Evolutionary conservation across 1,140 invertebrate species (phyloP).

Genomic region (Vanessa atalanta): DNA sequence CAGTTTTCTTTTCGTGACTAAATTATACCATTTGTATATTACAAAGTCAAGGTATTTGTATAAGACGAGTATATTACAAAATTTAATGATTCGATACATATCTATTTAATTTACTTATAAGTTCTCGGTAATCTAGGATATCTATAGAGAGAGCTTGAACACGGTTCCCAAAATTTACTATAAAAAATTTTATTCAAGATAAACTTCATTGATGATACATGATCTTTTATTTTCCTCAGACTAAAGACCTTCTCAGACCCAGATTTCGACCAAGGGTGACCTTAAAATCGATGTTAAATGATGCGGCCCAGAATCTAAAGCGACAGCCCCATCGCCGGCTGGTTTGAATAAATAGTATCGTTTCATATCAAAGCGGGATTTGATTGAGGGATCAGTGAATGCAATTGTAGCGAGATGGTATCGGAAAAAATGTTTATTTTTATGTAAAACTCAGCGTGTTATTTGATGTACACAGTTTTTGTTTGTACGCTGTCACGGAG

Average conservation of each 20-base stretch:
- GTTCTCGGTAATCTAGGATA: no score
- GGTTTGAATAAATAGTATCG: conserved; percentile 36
- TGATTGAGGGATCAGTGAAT: conserved; percentile 39
- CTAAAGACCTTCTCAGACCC: not conserved
- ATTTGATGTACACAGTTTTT: conserved; percentile 28
- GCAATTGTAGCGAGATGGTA: conserved; percentile 35
- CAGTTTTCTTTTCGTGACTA: no score
- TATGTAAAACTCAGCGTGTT: conserved; percentile 37
- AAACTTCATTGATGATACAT: not conserved
- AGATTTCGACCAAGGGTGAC: conserved; percentile 20
- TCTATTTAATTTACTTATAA: no score
- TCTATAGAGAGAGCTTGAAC: no score
- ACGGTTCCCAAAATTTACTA: no score
- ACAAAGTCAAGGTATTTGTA: not conserved
- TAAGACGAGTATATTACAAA: not conserved
- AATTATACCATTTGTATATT: no score
- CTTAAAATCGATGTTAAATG: conserved; percentile 33
- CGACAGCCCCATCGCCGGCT: conserved; percentile 6
- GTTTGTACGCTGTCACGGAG: not conserved
- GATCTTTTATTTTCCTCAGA: conserved; percentile 8
- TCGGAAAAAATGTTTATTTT: conserved; percentile 40
- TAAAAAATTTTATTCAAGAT: no score
- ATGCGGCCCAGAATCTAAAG: conserved; percentile 19
- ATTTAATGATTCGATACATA: no score
- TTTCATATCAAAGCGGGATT: conserved; percentile 38